phyloP scores from a whole-genome alignment of 2,888 invertebrate genomes.

The Altica lythri region DNA sequence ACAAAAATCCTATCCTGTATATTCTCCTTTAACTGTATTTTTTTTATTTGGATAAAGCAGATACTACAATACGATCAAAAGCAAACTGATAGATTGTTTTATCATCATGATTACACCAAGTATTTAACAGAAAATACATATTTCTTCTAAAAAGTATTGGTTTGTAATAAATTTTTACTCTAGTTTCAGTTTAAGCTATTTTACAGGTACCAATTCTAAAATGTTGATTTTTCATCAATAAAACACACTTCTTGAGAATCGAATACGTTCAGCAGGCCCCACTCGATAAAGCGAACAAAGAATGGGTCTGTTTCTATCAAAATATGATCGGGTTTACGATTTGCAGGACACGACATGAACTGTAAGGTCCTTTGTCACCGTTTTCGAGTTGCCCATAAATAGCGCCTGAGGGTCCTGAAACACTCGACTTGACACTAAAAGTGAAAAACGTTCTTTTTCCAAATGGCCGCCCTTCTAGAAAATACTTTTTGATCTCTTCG shows the following conservation, averaged over 20 bases:
- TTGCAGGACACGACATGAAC: conserved; percentile 48
- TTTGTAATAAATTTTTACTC: too few relatives aligned
- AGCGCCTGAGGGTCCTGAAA: conserved; percentile 44
- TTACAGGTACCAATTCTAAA: conserved; percentile 20
- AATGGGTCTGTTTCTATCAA: conserved; percentile 44
- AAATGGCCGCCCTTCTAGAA: conserved; percentile 29
- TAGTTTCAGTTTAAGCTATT: too few relatives aligned
- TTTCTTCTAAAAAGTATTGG: too few relatives aligned
- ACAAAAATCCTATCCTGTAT: too few relatives aligned
- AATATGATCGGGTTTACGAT: conserved; percentile 51
- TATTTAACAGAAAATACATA: too few relatives aligned
- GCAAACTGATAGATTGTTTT: too few relatives aligned
- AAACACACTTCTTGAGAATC: conserved; percentile 22
- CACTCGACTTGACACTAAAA: conserved; percentile 42
- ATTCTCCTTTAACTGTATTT: too few relatives aligned
- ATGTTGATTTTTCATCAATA: conserved; percentile 26
- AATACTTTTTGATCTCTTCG: conserved; percentile 17
- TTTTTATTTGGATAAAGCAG: too few relatives aligned
- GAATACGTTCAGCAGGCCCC: conserved; percentile 25
- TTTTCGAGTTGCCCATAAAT: conserved; percentile 46
- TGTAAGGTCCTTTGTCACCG: conserved; percentile 48
- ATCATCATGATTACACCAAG: too few relatives aligned
- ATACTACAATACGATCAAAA: too few relatives aligned
- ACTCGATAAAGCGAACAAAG: conserved; percentile 47
- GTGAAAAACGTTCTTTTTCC: conserved; percentile 39